Percentiles rank a stretch among this genome's conserved stretches.
Conservation (phyloP, 2,113 vertebrate genomes). For the Bubo bubo region DNA sequence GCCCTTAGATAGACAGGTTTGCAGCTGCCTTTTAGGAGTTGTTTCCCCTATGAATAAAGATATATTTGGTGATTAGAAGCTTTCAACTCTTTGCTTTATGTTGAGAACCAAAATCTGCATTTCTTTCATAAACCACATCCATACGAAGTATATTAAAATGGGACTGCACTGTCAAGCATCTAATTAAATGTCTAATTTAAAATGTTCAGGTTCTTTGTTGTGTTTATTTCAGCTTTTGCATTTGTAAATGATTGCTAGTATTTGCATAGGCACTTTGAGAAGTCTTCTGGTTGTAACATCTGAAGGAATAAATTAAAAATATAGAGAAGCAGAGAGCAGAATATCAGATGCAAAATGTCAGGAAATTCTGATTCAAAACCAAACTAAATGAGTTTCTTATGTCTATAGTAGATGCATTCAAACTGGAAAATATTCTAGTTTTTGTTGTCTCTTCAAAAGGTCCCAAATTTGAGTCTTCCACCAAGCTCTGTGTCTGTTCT, state of each 20-base stretch:
- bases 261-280: not conserved
- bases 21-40: not conserved
- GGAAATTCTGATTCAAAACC: not conserved
- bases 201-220: not conserved
- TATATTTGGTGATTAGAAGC: not conserved
- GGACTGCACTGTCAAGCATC: not conserved
- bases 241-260: not conserved
- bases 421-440: not conserved
- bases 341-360: not conserved
- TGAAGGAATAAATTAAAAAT: not conserved
- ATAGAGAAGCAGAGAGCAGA: not conserved
- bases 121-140: not conserved
- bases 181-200: not conserved
- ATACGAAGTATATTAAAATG: not conserved
- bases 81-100: not conserved
- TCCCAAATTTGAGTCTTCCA: not conserved
- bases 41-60: not conserved
- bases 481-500: not conserved
- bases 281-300: not conserved
- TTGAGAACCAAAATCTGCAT: not conserved
- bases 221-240: not conserved
- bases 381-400: not conserved
- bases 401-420: not conserved
- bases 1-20: not conserved
- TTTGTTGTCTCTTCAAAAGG: not conserved